A percentile compares a stretch with the other conserved stretches of the same genome.
phyloP scores from a whole-genome alignment of 2,113 vertebrate genomes.

The Vombatus ursinus region DNA sequence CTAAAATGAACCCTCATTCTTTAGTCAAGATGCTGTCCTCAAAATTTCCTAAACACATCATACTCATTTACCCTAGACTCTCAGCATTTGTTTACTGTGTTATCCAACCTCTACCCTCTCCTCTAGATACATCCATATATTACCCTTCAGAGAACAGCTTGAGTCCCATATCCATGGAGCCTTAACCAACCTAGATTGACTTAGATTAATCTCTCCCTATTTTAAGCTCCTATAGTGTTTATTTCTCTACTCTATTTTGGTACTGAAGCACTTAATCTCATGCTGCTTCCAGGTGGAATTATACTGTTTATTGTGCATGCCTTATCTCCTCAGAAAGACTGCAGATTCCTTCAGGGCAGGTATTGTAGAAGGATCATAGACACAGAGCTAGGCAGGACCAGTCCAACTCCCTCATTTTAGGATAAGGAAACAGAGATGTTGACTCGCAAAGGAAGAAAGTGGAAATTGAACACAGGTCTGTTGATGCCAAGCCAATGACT shows the following conservation, averaged over 20 bases:
- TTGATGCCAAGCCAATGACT: neutral
- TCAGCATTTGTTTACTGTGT: neutral
- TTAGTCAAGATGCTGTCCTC: neutral
- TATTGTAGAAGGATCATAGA: neutral
- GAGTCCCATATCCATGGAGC: neutral
- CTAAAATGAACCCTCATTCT: neutral
- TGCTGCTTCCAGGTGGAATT: neutral
- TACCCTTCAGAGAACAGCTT: neutral
- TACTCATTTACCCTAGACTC: neutral
- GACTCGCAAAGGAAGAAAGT: neutral
- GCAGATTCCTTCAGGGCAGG: neutral
- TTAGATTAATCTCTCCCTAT: neutral
- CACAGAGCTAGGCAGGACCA: neutral
- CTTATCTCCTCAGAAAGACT: neutral
- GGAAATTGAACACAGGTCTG: neutral
- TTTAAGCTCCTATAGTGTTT: neutral
- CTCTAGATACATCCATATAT: neutral
- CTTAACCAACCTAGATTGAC: neutral
- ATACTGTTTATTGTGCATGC: neutral
- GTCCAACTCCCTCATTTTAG: neutral
- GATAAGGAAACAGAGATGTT: neutral
- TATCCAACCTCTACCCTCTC: neutral
- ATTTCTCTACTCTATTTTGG: neutral
- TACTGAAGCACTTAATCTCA: neutral
- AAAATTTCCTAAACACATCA: neutral